These are phyloP conservation scores for Amblyteles armatorius DNA, from an alignment of 2,888 invertebrate species.

Conservation along the genomic window DNA sequence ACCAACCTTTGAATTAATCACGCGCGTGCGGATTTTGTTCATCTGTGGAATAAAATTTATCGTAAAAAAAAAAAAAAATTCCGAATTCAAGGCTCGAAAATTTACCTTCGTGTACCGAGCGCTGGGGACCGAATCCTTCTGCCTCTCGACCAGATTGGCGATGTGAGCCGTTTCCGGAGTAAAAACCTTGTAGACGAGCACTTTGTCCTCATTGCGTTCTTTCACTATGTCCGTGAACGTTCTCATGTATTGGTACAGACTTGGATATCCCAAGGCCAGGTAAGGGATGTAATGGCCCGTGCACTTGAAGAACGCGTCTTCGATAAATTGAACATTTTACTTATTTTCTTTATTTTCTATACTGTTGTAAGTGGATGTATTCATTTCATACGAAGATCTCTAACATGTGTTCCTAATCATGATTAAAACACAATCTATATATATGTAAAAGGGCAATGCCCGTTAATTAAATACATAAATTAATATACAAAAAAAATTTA, in stretches of 20 bases:
- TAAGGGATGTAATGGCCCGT: slow-evolving; percentile 71
- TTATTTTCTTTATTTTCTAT: not conserved
- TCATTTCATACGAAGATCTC: no score
- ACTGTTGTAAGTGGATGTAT: no score
- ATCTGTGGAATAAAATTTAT: slow-evolving; percentile 1
- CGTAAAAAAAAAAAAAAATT: not conserved
- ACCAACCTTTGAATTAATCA: not conserved
- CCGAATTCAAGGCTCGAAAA: not conserved
- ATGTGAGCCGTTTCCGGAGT: slow-evolving; percentile 70
- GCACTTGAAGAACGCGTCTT: slow-evolving; percentile 58
- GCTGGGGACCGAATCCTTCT: slow-evolving; percentile 52
- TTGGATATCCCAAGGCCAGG: slow-evolving; percentile 64
- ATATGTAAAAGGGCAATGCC: no score
- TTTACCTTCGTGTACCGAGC: slow-evolving; percentile 25
- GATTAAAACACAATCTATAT: no score
- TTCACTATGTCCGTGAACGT: slow-evolving; percentile 56
- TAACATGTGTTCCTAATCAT: no score
- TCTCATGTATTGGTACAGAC: slow-evolving; percentile 61
- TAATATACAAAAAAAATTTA: no score
- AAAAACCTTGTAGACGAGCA: slow-evolving; percentile 54
- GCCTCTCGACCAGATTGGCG: slow-evolving; percentile 63
- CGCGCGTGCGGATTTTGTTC: not conserved
- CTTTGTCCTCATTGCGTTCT: slow-evolving; percentile 49
- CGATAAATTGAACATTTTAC: slow-evolving; percentile 26
- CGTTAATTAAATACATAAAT: no score